Conservation (phyloP, 2,797 vertebrate genomes). For the Pipistrellus pipistrellus region DNA sequence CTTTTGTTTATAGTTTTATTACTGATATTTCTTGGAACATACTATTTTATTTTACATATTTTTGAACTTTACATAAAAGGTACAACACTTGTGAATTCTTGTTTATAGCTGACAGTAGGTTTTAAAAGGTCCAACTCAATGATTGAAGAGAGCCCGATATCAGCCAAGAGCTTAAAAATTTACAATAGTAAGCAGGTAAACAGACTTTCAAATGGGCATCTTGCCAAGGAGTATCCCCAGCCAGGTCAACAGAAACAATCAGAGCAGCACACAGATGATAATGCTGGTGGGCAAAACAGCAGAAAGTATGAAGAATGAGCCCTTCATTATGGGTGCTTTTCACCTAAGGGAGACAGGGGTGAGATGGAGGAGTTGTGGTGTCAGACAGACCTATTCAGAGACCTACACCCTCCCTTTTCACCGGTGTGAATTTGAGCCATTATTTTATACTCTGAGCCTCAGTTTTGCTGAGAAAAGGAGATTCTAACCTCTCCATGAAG, state of each 20-base stretch:
- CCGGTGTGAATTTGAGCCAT: neutral
- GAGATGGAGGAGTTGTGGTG: neutral
- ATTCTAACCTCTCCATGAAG: neutral
- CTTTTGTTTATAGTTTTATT: neutral
- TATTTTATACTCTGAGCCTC: neutral
- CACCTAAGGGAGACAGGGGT: neutral
- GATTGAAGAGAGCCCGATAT: constrained; percentile 52
- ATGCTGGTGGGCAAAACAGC: neutral
- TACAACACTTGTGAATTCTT: neutral
- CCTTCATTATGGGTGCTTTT: neutral
- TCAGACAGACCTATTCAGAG: neutral
- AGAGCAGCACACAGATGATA: neutral
- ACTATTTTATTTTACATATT: neutral
- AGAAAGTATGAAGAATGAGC: constrained; percentile 15
- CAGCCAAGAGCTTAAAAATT: constrained; percentile 68
- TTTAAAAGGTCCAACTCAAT: constrained; percentile 23
- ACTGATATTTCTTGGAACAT: neutral
- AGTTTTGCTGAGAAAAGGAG: neutral
- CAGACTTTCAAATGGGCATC: constrained; percentile 68
- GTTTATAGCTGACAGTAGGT: constrained; percentile 54
- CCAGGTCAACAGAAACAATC: constrained; percentile 10
- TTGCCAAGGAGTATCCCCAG: constrained; percentile 61
- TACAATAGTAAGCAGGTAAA: constrained; percentile 71
- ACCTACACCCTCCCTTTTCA: neutral
- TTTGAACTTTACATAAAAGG: constrained; percentile 9